Evolutionary conservation across 2,797 vertebrate species (phyloP).

Genomic region (Agapornis canus): DNA sequence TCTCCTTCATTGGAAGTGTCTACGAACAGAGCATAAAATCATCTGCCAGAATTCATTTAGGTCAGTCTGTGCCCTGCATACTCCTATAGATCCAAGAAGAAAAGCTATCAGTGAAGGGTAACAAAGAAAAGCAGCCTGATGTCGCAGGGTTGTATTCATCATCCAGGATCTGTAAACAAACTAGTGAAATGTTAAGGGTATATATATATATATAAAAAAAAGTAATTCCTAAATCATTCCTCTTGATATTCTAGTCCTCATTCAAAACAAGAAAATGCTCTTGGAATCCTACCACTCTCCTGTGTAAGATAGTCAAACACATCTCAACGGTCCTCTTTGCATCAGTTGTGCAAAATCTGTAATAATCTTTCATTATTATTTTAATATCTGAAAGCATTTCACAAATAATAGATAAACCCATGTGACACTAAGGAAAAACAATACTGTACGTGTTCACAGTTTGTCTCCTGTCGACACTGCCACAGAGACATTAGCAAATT

Average conservation of each 20-base stretch:
- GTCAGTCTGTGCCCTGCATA: not conserved
- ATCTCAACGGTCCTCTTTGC: not conserved
- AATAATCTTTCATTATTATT: not conserved
- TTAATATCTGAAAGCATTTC: not conserved
- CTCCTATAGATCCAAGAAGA: not conserved
- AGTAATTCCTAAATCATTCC: not conserved
- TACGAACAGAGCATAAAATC: not conserved
- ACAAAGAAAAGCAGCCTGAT: not conserved
- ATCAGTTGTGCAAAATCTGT: not conserved
- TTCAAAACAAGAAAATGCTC: not conserved
- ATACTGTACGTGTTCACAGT: not conserved
- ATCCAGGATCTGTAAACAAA: not conserved
- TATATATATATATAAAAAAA: not conserved
- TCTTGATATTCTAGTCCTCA: not conserved
- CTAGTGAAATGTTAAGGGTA: not conserved
- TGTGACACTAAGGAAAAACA: not conserved
- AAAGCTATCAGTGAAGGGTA: not conserved
- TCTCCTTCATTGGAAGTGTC: not conserved
- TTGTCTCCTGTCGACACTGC: not conserved
- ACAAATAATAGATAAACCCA: not conserved
- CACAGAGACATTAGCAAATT: not conserved
- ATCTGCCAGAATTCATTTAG: slow-evolving; percentile 3
- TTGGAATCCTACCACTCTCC: not conserved
- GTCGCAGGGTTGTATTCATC: not conserved
- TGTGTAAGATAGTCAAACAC: not conserved